Base-by-base conservation (phyloP, 2,888 invertebrate genomes). In the Netelia fuscicornis region DNA sequence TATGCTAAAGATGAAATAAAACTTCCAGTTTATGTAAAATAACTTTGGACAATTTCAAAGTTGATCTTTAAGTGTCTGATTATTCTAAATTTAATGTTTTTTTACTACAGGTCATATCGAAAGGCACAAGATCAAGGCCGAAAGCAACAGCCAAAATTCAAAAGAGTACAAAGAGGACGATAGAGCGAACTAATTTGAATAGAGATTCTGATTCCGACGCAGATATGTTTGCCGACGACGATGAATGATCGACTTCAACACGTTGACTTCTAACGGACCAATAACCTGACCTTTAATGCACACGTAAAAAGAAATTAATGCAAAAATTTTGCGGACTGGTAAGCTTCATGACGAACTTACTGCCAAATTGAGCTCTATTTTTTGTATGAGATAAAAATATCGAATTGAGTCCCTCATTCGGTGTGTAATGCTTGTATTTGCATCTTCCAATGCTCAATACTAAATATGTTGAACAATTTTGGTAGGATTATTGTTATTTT, bases 191-290 rank as follows among this genome's bases (percentile, higher is more conserved):
- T 83, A 87, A 67, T 48, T 13, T 20, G 54, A 20, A 25, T 1
- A 75, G 65, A 9, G 81, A 83, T 68, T 74, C 62, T 75, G 82
- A 86, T 25, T 90, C 91, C 58, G 91, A 91, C 9, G 87, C 88
- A 54, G 92, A 92, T 71, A 91, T 92, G 81, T 92, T 92, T 84
- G 88, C 87, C 67, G 86, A 88, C 54, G 76, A 77, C 11, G 72
- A 75, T 60, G 65, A 60, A 48, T 62, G 71, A 83, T 13, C 13
- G 11, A 48, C 3, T 48, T 13, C 13, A 13, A 58, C 17, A 25
- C 9, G n/a, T 71, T 52, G 44, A 56, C 20, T 3, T 48, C 48
- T 48, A 13, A 13, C 13, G 13, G 10, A 48, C 52, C 11, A 6
- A 68, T 48, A 52, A n/a, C 20, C 64, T 48, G 42, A n/a, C 20